Evolutionary conservation across 2,797 vertebrate species (phyloP), one percentile per base, ranked within the genome.

Genomic region (Protonibea diacanthus): DNA sequence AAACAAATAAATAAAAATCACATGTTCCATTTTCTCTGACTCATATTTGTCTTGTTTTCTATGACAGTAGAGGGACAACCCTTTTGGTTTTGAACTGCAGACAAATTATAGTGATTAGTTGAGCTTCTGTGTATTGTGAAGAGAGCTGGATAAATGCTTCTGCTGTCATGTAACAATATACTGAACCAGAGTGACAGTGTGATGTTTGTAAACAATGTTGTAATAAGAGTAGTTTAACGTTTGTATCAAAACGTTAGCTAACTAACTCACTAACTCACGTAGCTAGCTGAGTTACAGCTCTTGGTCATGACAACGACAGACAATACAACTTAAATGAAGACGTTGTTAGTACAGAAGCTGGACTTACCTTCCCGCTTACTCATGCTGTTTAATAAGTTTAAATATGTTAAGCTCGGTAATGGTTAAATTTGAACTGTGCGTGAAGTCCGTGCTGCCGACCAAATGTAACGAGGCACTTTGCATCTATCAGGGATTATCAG

Each of bases 331-430:
- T 40, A 5, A 7, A 10, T 14, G 5, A 1, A 48, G 20, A 67
- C 52, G 9, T 18, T 17, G 5, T 20, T 17, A 8, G 38, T 25
- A 5, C 0, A 15, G 17, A 59, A 6, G 2, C 0, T 40, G 1
- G 15, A 76, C 86, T 78, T 86, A 94, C 94, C 92, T 74, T 93
- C 91, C 73, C 88, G 88, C 14, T 89, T 93, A 77, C 78, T 93
- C 94, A 95, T 94, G 65, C 27, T 73, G 59, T 45, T 63, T 6
- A 1, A 38, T 21, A 17, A 45, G 60, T 38, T 0, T n/a, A 33
- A 47, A 21, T 40, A 13, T 7, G 47, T 42, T 49, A 20, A 17
- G 1, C 29, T 55, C 14, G 10, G 3, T 15, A 1, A 3, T 2
- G 20, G 45, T n/a, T 56, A 13, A 53, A 15, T 53, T 23, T 61